Evolutionary conservation across 2,797 vertebrate genomes (phyloP).

Genomic region (Anisognathus igniventris): DNA sequence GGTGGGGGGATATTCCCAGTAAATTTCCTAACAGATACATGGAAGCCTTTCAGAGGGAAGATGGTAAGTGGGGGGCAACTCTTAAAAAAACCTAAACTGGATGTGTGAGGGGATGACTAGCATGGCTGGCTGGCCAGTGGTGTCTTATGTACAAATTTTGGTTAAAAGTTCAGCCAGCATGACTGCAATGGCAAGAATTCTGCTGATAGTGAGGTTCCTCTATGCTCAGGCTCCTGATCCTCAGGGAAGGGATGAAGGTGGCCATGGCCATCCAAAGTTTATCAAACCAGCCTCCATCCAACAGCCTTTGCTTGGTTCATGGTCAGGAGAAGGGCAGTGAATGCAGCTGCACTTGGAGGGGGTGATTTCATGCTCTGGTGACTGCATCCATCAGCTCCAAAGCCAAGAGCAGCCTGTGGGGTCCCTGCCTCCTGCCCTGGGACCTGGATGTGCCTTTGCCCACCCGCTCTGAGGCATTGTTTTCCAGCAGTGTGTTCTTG

Average conservation of each 20-base stretch:
- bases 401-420: conserved; percentile 2
- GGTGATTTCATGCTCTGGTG: not conserved
- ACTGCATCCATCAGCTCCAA: not conserved
- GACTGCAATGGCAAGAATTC: not conserved
- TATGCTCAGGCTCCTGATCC: not conserved
- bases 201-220: not conserved
- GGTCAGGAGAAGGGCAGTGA: not conserved
- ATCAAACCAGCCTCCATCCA: not conserved
- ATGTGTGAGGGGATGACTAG: not conserved
- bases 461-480: not conserved
- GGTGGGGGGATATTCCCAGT: not conserved
- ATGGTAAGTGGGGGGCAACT: not conserved
- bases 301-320: not conserved
- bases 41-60: not conserved
- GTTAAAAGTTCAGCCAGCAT: not conserved
- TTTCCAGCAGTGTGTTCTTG: not conserved
- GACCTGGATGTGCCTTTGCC: not conserved
- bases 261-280: not conserved
- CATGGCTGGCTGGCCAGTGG: not conserved
- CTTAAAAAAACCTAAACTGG: not conserved
- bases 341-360: not conserved
- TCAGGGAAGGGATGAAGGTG: not conserved
- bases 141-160: not conserved
- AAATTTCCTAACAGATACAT: not conserved
- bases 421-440: not conserved